A percentile compares a stretch with the other conserved stretches of the same genome.
These are phyloP conservation scores for Drosophila maculinotata DNA, from an alignment of 2,888 invertebrate species.

Conservation along the genomic window DNA sequence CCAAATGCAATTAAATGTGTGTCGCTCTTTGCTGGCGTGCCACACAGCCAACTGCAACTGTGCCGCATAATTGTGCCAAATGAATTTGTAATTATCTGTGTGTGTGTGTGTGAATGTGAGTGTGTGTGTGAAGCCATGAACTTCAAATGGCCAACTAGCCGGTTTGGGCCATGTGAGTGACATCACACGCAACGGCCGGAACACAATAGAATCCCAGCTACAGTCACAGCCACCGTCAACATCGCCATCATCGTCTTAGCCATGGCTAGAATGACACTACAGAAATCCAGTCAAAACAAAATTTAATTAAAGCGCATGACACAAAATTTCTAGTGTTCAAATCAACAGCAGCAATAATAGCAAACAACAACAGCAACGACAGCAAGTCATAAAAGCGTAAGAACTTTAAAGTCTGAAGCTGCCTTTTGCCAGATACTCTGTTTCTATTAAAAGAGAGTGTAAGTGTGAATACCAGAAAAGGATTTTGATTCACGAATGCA, in stretches of 20 bases:
- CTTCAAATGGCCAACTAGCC: slow-evolving; percentile 61
- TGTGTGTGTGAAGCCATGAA: slow-evolving; percentile 56
- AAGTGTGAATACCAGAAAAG: too few species aligned
- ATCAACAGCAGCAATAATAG: slow-evolving; percentile 6
- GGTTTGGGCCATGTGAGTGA: slow-evolving; percentile 69
- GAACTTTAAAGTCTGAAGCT: slow-evolving; percentile 1
- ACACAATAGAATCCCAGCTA: slow-evolving; percentile 36
- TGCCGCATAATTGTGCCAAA: slow-evolving; percentile 81
- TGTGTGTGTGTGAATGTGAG: slow-evolving; percentile 13
- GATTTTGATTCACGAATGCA: too few species aligned
- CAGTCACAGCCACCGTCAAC: slow-evolving; percentile 10
- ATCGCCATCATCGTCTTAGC: slow-evolving; percentile 25
- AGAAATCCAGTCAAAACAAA: slow-evolving; percentile 62
- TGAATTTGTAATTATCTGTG: slow-evolving; percentile 76
- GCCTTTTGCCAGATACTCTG: background rate
- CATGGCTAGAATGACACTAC: slow-evolving; percentile 64
- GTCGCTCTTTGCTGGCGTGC: slow-evolving; percentile 45
- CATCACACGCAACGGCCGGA: slow-evolving; percentile 64
- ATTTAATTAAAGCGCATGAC: slow-evolving; percentile 81
- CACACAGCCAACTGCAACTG: slow-evolving; percentile 45
- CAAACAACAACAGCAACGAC: slow-evolving; percentile 17
- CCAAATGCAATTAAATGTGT: slow-evolving; percentile 79
- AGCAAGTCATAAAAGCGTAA: slow-evolving; percentile 1
- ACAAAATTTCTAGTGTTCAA: slow-evolving; percentile 40
- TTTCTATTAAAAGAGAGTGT: background rate